phyloP scores from a whole-genome alignment of 2,113 vertebrate species.

The Emydura subglobosa region DNA sequence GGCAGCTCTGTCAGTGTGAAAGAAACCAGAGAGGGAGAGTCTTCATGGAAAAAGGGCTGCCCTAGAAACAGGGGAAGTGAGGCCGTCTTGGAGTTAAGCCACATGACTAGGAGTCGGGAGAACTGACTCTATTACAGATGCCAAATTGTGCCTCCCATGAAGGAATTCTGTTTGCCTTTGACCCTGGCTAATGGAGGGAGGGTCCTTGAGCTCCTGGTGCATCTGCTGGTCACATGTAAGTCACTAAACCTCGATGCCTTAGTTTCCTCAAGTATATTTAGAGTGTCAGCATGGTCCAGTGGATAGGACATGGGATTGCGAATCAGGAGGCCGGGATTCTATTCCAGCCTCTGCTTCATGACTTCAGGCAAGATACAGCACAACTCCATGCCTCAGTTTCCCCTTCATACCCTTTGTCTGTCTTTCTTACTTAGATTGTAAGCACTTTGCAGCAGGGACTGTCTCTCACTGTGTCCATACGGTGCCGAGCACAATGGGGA shows the following conservation, averaged over 20 bases:
- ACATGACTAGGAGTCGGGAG: neutral
- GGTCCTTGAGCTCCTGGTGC: neutral
- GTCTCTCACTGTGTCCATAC: neutral
- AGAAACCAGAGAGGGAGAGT: neutral
- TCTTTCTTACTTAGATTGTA: neutral
- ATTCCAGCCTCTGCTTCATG: accelerated
- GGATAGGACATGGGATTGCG: neutral
- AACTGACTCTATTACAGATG: neutral
- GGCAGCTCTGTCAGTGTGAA: neutral
- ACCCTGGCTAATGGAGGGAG: neutral
- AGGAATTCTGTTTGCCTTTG: neutral
- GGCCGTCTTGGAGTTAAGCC: neutral
- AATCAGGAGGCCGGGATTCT: neutral
- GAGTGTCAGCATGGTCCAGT: neutral
- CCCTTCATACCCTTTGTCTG: neutral
- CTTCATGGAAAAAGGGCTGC: neutral
- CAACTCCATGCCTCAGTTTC: neutral
- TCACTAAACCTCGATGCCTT: accelerated
- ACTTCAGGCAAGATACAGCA: neutral
- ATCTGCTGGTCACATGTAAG: neutral
- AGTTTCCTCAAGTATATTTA: neutral
- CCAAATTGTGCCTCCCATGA: neutral
- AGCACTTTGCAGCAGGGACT: neutral
- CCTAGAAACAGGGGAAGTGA: neutral
- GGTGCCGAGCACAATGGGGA: neutral